These are phyloP conservation scores for Mugil cephalus DNA, from an alignment of 2,113 vertebrate genomes.

Conservation along the genomic window DNA sequence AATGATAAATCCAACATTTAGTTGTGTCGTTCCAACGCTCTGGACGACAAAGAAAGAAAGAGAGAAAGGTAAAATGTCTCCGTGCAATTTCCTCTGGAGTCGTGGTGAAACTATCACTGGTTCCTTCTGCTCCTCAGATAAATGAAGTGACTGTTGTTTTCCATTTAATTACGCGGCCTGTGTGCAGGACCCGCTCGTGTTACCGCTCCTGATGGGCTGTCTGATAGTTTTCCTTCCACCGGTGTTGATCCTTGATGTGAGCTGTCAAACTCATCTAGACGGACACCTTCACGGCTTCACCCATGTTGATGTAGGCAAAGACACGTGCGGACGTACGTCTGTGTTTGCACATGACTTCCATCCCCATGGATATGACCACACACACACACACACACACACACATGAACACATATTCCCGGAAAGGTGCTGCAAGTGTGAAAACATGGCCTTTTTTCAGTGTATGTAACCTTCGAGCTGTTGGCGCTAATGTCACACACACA, in stretches of 20 bases:
- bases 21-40: neutral
- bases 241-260: conserved; percentile 27
- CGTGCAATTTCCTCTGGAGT: conserved; percentile 8
- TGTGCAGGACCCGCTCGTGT: neutral
- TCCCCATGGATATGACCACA: conserved; percentile 67
- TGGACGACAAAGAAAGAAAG: neutral
- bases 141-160: conserved; percentile 37
- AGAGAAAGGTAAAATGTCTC: neutral
- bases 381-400: conserved; percentile 60
- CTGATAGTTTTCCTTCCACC: conserved; percentile 42
- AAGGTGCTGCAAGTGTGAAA: conserved; percentile 73
- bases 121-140: conserved; percentile 19
- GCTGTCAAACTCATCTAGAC: conserved; percentile 58
- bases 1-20: conserved; percentile 23
- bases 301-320: conserved; percentile 68
- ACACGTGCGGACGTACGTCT: conserved; percentile 56
- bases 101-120: too few species aligned
- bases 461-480: conserved; percentile 74
- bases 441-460: conserved; percentile 68
- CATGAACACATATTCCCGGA: conserved; percentile 71
- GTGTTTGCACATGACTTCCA: conserved; percentile 58
- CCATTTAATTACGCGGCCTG: conserved; percentile 23
- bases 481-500: conserved; percentile 67
- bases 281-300: conserved; percentile 57
- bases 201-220: conserved; percentile 18